These are phyloP conservation scores for Cnemophilus loriae DNA, from an alignment of 2,113 vertebrate genomes.

Conservation along the genomic window DNA sequence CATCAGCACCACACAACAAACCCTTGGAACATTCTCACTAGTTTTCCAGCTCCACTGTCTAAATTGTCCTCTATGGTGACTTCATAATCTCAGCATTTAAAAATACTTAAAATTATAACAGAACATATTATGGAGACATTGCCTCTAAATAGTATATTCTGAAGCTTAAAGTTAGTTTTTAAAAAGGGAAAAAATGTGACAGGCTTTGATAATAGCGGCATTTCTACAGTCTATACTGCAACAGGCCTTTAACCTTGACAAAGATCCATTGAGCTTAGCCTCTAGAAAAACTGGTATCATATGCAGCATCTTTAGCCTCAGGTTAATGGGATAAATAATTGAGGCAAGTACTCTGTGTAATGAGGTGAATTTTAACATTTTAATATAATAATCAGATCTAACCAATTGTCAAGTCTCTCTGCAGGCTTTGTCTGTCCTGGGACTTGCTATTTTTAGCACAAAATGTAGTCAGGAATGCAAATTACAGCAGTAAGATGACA, in stretches of 20 bases:
- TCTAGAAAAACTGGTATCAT: slow-evolving; percentile 11
- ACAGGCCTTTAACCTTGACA: slow-evolving; percentile 46
- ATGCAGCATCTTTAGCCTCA: slow-evolving; percentile 38
- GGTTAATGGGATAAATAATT: slow-evolving; percentile 64
- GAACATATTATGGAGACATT: neutral
- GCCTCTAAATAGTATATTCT: neutral
- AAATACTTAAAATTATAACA: neutral
- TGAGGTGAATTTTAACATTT: slow-evolving; percentile 55
- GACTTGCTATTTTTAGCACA: slow-evolving; percentile 23
- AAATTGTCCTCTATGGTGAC: neutral
- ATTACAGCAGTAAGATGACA: neutral
- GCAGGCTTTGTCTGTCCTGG: neutral
- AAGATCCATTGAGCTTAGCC: slow-evolving; percentile 15
- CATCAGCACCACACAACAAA: neutral
- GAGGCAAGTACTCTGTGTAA: slow-evolving; percentile 31
- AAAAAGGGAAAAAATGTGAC: neutral
- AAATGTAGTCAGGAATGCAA: neutral
- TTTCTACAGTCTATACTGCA: neutral
- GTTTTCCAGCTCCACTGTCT: neutral
- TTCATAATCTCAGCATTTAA: neutral
- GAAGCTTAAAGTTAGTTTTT: neutral
- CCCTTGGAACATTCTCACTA: neutral
- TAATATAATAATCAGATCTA: slow-evolving; percentile 48
- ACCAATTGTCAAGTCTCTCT: slow-evolving; percentile 17
- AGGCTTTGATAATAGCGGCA: neutral